phyloP scores from a whole-genome alignment of 2,113 vertebrate species.

The Spea bombifrons region DNA sequence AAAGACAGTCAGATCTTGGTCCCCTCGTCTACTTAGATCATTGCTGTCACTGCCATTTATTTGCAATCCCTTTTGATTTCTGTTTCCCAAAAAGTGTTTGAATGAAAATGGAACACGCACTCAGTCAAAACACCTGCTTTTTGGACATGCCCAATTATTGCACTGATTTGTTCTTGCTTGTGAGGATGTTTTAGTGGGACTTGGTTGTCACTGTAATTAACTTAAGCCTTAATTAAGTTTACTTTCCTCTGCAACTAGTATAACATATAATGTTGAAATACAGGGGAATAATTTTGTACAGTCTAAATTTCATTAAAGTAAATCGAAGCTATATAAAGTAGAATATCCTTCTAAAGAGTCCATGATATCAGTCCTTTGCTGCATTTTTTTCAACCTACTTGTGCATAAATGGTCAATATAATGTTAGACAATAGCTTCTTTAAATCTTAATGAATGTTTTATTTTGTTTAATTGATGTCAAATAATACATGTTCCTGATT shows the following conservation, averaged over 20 bases:
- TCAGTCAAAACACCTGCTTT: constrained; percentile 76
- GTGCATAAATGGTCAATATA: too few species aligned
- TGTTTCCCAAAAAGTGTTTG: constrained; percentile 64
- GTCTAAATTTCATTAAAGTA: not conserved
- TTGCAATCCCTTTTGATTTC: constrained; percentile 71
- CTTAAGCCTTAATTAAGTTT: constrained; percentile 57
- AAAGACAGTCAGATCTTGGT: constrained; percentile 70
- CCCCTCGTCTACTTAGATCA: constrained; percentile 66
- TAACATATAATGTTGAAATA: not conserved
- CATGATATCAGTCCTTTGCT: too few species aligned
- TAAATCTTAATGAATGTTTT: too few species aligned
- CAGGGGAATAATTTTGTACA: not conserved
- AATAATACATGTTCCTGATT: too few species aligned
- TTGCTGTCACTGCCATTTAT: constrained; percentile 71
- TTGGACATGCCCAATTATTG: constrained; percentile 71
- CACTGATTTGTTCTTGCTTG: constrained; percentile 67
- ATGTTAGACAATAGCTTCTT: too few species aligned
- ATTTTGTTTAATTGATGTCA: too few species aligned
- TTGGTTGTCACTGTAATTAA: constrained; percentile 61
- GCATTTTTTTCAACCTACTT: too few species aligned
- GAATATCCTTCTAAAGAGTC: too few species aligned
- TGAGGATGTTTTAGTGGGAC: constrained; percentile 54
- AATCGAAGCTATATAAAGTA: too few species aligned
- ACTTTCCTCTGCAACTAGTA: constrained; percentile 53
- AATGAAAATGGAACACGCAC: constrained; percentile 74